Conservation (phyloP, 2,888 invertebrate species). For the Sphinx pinastri region DNA sequence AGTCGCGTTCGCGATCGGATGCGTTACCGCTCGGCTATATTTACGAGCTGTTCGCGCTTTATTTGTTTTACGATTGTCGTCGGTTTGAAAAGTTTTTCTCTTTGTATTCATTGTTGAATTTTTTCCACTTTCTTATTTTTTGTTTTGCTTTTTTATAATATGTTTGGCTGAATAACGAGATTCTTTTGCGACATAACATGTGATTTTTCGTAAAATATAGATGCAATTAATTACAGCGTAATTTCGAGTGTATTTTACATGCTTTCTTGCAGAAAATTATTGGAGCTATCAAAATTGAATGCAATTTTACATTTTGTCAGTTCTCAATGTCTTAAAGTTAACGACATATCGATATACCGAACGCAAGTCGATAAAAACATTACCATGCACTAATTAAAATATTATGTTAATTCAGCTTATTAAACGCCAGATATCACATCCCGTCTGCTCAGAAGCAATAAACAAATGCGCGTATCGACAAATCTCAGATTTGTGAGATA, state of each 20-base stretch:
- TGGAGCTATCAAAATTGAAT: not conserved
- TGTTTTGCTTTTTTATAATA: conserved; percentile 12
- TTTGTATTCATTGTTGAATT: conserved; percentile 15
- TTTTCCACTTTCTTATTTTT: conserved; percentile 11
- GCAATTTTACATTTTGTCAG: not conserved
- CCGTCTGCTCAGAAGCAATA: conserved; percentile 39
- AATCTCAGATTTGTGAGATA: conserved; percentile 44
- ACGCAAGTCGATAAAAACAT: conserved; percentile 32
- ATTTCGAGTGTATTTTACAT: not conserved
- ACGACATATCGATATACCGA: not conserved
- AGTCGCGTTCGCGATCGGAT: conserved; percentile 67
- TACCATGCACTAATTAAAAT: conserved; percentile 25
- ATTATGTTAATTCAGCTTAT: conserved; percentile 15
- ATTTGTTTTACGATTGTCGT: conserved; percentile 22
- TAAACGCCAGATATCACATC: conserved; percentile 28
- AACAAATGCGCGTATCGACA: conserved; percentile 47
- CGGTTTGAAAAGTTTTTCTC: conserved; percentile 23
- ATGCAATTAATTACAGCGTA: conserved; percentile 19
- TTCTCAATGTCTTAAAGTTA: not conserved
- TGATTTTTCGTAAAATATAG: conserved; percentile 16
- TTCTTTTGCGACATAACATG: conserved; percentile 21
- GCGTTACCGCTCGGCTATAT: conserved; percentile 62
- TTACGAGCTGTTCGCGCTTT: conserved; percentile 48
- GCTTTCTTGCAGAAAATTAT: conserved; percentile 7
- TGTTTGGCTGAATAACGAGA: conserved; percentile 22